phyloP scores from a whole-genome alignment of 1,140 invertebrate species.

The Monochamus saltuarius region DNA sequence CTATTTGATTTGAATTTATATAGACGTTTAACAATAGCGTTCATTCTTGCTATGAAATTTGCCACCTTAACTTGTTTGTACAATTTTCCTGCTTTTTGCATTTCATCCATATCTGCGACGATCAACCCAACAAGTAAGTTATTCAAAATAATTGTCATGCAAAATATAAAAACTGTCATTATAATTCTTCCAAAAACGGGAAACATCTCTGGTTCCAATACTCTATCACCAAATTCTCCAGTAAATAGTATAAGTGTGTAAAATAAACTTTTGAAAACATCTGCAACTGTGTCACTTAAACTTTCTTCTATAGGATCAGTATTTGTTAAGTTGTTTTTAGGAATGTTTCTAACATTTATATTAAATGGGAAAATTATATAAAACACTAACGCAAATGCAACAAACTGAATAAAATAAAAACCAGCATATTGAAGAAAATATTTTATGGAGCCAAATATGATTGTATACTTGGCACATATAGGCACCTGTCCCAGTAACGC shows the following conservation, averaged over 20 bases:
- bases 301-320: background rate
- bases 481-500: constrained; percentile 31
- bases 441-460: constrained; percentile 32
- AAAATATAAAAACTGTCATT: constrained; percentile 33
- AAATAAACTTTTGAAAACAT: constrained; percentile 29
- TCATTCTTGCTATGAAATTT: constrained; percentile 24
- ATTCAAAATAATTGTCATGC: constrained; percentile 37
- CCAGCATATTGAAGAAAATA: constrained; percentile 33
- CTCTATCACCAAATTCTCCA: constrained; percentile 29
- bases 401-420: constrained; percentile 37
- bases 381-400: constrained; percentile 36
- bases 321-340: no score
- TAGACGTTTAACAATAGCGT: constrained; percentile 20
- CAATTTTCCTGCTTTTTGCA: constrained; percentile 30
- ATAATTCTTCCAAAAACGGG: constrained; percentile 31
- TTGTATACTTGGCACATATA: constrained; percentile 34
- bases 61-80: constrained; percentile 32
- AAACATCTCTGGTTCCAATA: constrained; percentile 15
- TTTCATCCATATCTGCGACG: constrained; percentile 34
- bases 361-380: constrained; percentile 30
- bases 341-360: background rate
- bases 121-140: constrained; percentile 35
- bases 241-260: constrained; percentile 33
- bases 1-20: constrained; percentile 8
- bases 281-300: background rate